These are phyloP conservation scores for Dichetophora obliterata DNA, from an alignment of 2,888 invertebrate genomes.

Conservation along the genomic window DNA sequence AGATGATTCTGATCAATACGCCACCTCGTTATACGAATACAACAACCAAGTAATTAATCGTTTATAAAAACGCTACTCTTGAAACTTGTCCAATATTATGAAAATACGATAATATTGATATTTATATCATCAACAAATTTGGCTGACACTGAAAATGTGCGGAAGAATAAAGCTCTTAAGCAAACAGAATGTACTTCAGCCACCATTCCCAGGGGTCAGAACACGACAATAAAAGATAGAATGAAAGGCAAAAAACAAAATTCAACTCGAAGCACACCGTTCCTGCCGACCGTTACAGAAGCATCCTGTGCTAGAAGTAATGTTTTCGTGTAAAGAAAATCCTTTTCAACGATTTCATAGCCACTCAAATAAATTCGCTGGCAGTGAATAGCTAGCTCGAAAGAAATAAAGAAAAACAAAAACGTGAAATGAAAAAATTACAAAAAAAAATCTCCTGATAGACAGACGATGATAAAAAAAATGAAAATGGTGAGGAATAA, in stretches of 20 bases:
- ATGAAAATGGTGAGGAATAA: constrained; percentile 9
- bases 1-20: too few relatives aligned
- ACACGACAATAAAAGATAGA: background rate
- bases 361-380: constrained; percentile 17
- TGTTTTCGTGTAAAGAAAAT: constrained; percentile 18
- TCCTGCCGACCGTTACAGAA: background rate
- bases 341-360: constrained; percentile 3
- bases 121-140: too few relatives aligned
- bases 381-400: background rate
- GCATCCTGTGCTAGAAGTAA: background rate
- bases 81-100: too few relatives aligned
- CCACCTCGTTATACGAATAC: too few relatives aligned
- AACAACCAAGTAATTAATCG: too few relatives aligned
- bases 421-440: background rate
- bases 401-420: background rate
- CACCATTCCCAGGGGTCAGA: constrained; percentile 12
- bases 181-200: background rate
- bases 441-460: background rate
- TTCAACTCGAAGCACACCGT: background rate
- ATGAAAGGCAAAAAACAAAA: background rate
- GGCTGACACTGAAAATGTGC: background rate
- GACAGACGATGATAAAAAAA: background rate
- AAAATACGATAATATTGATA: too few relatives aligned
- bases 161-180: background rate
- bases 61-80: too few relatives aligned